Evolutionary conservation across 2,113 vertebrate species (phyloP).

Genomic region (Panurus biarmicus): DNA sequence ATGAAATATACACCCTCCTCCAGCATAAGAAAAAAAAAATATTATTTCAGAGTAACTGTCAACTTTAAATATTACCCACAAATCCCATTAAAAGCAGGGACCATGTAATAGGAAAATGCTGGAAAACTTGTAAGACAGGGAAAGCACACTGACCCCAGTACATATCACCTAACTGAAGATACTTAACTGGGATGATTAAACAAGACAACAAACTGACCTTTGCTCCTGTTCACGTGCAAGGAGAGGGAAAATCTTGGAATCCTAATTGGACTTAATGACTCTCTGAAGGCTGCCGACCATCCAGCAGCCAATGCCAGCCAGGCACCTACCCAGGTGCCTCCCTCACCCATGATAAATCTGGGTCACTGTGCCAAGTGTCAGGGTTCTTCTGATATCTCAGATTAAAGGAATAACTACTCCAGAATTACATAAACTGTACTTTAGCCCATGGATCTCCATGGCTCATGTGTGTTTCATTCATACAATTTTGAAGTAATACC

Average conservation of each 20-base stretch:
- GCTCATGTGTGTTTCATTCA: neutral
- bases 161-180: neutral
- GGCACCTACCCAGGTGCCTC: neutral
- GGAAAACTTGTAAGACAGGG: neutral
- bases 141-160: neutral
- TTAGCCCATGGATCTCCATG: neutral
- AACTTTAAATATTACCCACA: neutral
- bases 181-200: neutral
- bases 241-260: neutral
- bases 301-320: conserved; percentile 27
- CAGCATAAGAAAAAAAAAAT: neutral
- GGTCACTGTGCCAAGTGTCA: conserved; percentile 55
- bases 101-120: neutral
- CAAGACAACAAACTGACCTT: neutral
- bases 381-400: conserved; percentile 10
- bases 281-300: conserved; percentile 6
- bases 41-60: neutral
- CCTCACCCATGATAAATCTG: conserved; percentile 2
- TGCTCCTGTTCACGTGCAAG: neutral
- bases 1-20: neutral
- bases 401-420: neutral
- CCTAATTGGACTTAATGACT: neutral
- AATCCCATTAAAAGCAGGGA: neutral
- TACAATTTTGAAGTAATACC: neutral
- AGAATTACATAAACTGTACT: conserved; percentile 13